Conservation (phyloP, 2,888 invertebrate genomes). For the Parascotia fuliginaria region DNA sequence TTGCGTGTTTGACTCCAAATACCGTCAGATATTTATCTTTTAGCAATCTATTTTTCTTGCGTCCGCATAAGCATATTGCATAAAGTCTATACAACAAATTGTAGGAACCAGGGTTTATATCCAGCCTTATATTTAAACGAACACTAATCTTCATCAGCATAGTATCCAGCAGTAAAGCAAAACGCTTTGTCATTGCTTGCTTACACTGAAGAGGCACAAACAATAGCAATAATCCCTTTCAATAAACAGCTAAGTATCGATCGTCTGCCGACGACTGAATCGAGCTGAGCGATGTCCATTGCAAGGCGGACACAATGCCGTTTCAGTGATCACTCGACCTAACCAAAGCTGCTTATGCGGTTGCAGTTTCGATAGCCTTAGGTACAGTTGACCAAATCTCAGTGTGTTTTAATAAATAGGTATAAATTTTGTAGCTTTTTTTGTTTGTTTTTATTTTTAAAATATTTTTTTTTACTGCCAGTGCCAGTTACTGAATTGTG, state of each 20-base stretch:
- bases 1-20: no score
- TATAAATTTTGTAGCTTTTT: not conserved
- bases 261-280: conserved; percentile 23
- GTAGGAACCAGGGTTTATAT: no score
- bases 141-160: no score
- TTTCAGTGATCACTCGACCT: conserved; percentile 64
- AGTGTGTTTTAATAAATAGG: not conserved
- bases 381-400: conserved; percentile 23
- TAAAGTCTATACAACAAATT: no score
- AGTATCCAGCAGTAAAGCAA: not conserved
- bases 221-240: conserved; percentile 40
- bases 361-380: conserved; percentile 24
- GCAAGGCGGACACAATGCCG: conserved; percentile 35
- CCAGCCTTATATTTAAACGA: no score
- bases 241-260: conserved; percentile 35
- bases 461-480: no score
- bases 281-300: conserved; percentile 34
- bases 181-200: conserved; percentile 5
- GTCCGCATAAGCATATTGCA: no score
- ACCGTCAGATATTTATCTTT: no score
- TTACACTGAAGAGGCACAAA: conserved; percentile 32
- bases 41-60: no score
- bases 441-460: no score
- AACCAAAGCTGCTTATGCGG: conserved; percentile 63
- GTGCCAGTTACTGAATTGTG: no score